Percentiles rank a stretch among this genome's conserved stretches.
Evolutionary conservation across 1,140 invertebrate genomes (phyloP).

Genomic region (Zaprionus ornatus): DNA sequence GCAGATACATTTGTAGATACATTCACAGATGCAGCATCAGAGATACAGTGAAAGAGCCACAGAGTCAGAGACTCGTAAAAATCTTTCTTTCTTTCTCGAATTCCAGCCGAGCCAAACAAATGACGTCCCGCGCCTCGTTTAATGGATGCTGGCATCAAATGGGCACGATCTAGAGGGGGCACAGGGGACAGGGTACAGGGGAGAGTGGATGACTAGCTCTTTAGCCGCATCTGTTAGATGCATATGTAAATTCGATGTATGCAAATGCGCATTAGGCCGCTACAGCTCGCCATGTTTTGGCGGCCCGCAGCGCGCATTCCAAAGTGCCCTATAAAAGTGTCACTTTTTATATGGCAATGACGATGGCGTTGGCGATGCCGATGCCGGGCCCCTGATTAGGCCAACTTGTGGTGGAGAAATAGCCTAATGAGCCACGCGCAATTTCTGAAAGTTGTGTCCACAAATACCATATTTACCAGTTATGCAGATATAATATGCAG

Average conservation of each 20-base stretch:
- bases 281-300: conserved; percentile 25
- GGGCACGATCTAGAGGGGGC: not conserved
- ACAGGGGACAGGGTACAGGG: not conserved
- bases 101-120: conserved; percentile 41
- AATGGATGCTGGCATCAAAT: conserved; percentile 39
- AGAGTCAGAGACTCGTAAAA: conserved; percentile 53
- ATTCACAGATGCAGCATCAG: not conserved
- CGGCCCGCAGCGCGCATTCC: conserved; percentile 64
- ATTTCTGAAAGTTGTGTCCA: conserved; percentile 16
- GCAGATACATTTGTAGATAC: conserved; percentile 9
- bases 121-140: conserved; percentile 37
- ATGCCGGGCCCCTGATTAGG: conserved; percentile 58
- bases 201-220: not conserved
- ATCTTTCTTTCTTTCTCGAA: conserved; percentile 37
- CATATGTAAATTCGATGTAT: conserved; percentile 60
- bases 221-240: conserved; percentile 54
- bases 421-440: conserved; percentile 33
- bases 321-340: conserved; percentile 77
- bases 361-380: not conserved
- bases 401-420: conserved; percentile 19
- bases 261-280: conserved; percentile 40
- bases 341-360: conserved; percentile 64
- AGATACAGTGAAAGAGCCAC: not conserved
- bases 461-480: conserved; percentile 11
- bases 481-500: not conserved